phyloP scores from a whole-genome alignment of 1,140 invertebrate genomes.

The Papilio polytes region DNA sequence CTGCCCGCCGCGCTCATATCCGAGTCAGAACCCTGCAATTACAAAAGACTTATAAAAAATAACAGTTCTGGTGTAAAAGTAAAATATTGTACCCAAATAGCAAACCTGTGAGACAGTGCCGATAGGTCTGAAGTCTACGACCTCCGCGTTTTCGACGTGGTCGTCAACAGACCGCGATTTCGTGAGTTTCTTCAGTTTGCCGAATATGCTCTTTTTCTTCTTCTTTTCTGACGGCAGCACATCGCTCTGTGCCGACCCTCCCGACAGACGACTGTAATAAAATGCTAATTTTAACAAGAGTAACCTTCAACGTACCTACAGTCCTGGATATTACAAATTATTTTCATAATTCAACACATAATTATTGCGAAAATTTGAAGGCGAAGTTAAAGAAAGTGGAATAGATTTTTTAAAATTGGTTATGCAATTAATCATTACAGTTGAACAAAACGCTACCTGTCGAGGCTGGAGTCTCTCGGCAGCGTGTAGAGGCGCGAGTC shows the following conservation, averaged over 20 bases:
- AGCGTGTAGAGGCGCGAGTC: constrained; percentile 82
- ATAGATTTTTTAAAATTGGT: too few relatives aligned
- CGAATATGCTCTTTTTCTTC: constrained; percentile 92
- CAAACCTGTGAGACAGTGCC: constrained; percentile 84
- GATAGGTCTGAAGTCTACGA: constrained; percentile 78
- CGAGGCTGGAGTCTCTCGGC: constrained; percentile 89
- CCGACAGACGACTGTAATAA: constrained; percentile 88
- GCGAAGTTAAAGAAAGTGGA: too few relatives aligned
- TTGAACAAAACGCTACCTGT: constrained; percentile 83
- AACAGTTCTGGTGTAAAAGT: background rate
- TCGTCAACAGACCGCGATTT: constrained; percentile 93
- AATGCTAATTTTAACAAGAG: constrained; percentile 19
- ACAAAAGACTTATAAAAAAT: constrained; percentile 10
- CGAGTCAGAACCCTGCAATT: constrained; percentile 88
- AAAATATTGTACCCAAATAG: background rate
- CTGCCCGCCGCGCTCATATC: constrained; percentile 90
- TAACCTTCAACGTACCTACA: background rate
- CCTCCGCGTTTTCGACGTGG: constrained; percentile 80
- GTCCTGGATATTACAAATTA: too few relatives aligned
- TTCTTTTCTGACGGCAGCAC: constrained; percentile 89
- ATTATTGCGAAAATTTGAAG: too few relatives aligned
- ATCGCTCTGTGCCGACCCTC: constrained; percentile 93
- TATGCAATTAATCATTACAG: background rate
- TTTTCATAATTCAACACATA: too few relatives aligned
- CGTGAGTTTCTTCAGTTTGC: constrained; percentile 92